Conservation (phyloP, 1,140 invertebrate genomes). For the Adoxophyes honmai region DNA sequence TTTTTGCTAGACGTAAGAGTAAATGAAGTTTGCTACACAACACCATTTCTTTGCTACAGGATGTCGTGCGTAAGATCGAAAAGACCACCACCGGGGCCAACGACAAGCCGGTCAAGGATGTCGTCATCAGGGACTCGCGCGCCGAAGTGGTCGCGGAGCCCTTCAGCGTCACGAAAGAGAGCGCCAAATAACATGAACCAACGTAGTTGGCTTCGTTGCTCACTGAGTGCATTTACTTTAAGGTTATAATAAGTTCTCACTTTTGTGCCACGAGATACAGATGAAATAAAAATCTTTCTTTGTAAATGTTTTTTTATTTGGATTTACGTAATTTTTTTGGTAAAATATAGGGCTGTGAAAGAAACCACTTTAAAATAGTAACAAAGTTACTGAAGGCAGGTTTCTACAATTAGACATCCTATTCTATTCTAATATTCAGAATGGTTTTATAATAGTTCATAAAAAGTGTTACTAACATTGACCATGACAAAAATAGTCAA, state of each 20-base stretch:
- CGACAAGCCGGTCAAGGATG: conserved; percentile 88
- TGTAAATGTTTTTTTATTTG: conserved; percentile 9
- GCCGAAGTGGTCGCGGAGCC: conserved; percentile 84
- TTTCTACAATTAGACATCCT: too few species aligned
- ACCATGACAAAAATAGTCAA: too few species aligned
- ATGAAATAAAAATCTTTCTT: conserved; percentile 9
- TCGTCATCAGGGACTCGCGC: conserved; percentile 87
- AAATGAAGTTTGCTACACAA: too few species aligned
- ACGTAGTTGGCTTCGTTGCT: not conserved
- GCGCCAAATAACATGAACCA: conserved; percentile 78
- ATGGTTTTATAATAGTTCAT: too few species aligned
- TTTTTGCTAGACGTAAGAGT: too few species aligned
- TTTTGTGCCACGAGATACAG: not conserved
- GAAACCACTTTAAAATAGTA: too few species aligned
- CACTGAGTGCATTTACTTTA: conserved; percentile 23
- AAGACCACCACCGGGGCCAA: conserved; percentile 83
- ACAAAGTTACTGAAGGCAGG: too few species aligned
- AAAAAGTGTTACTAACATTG: too few species aligned
- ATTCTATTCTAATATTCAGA: too few species aligned
- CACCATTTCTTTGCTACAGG: conserved; percentile 77
- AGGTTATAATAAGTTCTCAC: not conserved
- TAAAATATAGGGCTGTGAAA: not conserved
- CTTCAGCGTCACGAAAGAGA: conserved; percentile 88
- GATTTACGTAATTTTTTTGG: not conserved
- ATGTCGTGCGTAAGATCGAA: conserved; percentile 93